Base-by-base conservation (phyloP, 1,140 invertebrate species). In the Drosophila eugracilis region DNA sequence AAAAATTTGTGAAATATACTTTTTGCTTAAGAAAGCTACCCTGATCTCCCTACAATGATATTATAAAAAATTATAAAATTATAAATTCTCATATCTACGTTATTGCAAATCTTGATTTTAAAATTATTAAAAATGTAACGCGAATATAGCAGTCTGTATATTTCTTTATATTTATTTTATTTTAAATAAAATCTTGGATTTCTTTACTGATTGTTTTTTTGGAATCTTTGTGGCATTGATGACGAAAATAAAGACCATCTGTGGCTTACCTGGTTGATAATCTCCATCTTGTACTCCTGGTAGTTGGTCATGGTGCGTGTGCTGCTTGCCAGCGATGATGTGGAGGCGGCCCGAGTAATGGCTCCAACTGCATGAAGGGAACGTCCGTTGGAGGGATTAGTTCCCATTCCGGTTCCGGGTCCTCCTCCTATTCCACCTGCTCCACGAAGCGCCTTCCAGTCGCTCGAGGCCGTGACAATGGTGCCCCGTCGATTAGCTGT, bases 271-370 rank as follows among this genome's bases (percentile, higher is more conserved):
- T 91, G 89, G 73, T 91, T 90, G 50, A 91, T 89, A 48, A 91
- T 84, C 73, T 91, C 89, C 78, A 88, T 80, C 75, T 91, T 91
- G 73, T 90, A 90, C 58, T 91, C 89, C 66, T 91, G 89, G 72
- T 89, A 91, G 73, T 91, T 90, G 44, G 75, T 90, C 65, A 75
- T 89, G 41, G 89, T 90, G 63, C 84, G 80, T 45, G 84, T 86
- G 48, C 84, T 88, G 59, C 89, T 90, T 15, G 80, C 89, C 37
- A 90, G 52, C 37, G 89, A 90, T 37, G 89, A 90, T 34, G 89
- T 90, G 48, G 89, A 90, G 26, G 80, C 89, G 36, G 89, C 84
- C 6, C 89, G 71, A 4, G 89, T 89, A 75, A 90, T 86, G 15
- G 70, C 30, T 10, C 44, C 62, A 32, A 74, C 80, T 34, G 55